A percentile compares a stretch with the other conserved stretches of the same genome.
Evolutionary conservation across 2,888 invertebrate species (phyloP).

Genomic region (Kuschelorhynchus macadamiae): DNA sequence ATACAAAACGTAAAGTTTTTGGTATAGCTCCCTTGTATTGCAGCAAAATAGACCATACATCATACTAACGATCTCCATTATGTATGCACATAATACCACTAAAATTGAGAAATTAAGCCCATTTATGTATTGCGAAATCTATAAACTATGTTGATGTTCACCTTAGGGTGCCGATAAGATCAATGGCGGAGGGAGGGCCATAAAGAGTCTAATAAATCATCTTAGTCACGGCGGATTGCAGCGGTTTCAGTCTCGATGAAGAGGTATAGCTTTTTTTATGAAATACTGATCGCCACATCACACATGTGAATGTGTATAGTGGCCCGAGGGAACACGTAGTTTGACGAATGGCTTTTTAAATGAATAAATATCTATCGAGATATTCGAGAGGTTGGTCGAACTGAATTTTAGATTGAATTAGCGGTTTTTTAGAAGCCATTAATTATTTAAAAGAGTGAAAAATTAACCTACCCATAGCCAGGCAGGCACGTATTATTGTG

Average conservation of each 20-base stretch:
- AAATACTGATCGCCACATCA: background rate
- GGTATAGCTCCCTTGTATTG: no score
- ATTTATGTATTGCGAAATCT: conserved; percentile 40
- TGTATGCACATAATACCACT: conserved; percentile 19
- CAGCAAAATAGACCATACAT: no score
- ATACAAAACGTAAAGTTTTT: no score
- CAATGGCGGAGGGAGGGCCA: conserved; percentile 16
- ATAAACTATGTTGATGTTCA: conserved; percentile 33
- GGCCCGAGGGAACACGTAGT: conserved; percentile 1
- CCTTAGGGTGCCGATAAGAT: conserved; percentile 38
- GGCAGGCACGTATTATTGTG: no score
- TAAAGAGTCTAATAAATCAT: conserved; percentile 41
- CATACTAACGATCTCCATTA: conserved; percentile 2
- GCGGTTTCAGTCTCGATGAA: conserved; percentile 8
- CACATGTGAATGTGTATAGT: background rate
- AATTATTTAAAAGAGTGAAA: no score
- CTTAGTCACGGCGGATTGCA: conserved; percentile 33
- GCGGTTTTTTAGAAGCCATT: no score
- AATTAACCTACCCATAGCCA: no score
- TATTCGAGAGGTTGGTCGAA: conserved; percentile 3
- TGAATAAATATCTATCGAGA: conserved; percentile 12
- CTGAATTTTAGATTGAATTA: conserved; percentile 31
- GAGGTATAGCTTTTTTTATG: background rate
- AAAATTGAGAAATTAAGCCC: conserved; percentile 38
- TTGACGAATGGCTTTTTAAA: conserved; percentile 18